Base-by-base conservation (phyloP, 2,113 vertebrate species). In the Lanius ludovicianus region DNA sequence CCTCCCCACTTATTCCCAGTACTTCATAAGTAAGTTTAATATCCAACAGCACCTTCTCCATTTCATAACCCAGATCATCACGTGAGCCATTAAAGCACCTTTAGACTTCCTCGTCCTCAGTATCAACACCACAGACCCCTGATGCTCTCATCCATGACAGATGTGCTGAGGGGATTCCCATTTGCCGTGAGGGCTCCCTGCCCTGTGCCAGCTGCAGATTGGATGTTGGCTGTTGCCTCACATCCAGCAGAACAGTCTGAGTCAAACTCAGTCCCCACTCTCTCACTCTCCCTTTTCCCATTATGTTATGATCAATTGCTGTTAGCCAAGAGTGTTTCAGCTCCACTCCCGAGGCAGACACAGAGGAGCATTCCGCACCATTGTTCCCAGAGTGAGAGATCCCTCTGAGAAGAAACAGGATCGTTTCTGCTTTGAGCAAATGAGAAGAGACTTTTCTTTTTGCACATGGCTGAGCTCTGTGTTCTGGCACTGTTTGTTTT, bases 101-200 rank as follows among this genome's bases (percentile, higher is more conserved):
- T 28, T 39, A 10, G 24, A 6, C 2, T 15, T 30, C 35, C 74
- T 31, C 1, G 1, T 28, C n/a, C 44, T 56, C 33, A 2, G 3
- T 2, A 8, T 1, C 27, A 27, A 0, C 20, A 3, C 9, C 31
- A 4, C 2, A 19, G 46, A 2, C 33, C 39, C 6, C 3, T 0
- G 5, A 4, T 23, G 11, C 39, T 6, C n/a, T 15, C 79, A 7
- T 4, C 2, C 3, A 5, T 19, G 21, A 4, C 52, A 13, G 31
- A 27, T 1, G 2, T 33, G 7, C 5, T 28, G 3, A 2, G 57
- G 42, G 52, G 6, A 11, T 23, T 4, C 31, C 23, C 4, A 2
- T 23, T 4, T 6, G 37, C 25, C 12, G 27, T 2, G 5, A 9
- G 19, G n/a, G 28, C 18, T 50, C 47, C 35, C 2, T 17, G 49